Conservation (phyloP, 2,113 vertebrate genomes). For the Progne subis region DNA sequence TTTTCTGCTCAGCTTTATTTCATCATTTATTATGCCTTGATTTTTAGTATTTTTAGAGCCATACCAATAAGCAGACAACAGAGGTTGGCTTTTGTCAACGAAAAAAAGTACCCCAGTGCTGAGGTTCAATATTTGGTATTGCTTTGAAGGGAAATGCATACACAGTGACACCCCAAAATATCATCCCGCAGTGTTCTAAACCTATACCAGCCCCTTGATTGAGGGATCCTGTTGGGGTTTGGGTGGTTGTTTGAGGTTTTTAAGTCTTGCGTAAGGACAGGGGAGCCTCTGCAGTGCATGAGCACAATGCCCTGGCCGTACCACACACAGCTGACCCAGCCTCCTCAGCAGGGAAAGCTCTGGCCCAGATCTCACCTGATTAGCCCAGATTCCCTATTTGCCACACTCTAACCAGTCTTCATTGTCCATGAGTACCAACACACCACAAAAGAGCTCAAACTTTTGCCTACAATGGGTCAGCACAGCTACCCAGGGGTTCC, state of each 20-base stretch:
- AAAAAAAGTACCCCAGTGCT: neutral
- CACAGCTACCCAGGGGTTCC: neutral
- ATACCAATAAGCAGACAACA: neutral
- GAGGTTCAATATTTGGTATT: fast-evolving
- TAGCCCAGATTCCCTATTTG: too few relatives aligned
- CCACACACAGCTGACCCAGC: too few relatives aligned
- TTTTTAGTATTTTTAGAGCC: neutral
- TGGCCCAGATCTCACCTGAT: fast-evolving
- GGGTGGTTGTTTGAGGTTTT: fast-evolving
- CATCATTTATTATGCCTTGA: neutral
- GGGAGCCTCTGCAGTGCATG: neutral
- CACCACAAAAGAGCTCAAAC: neutral
- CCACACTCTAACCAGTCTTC: fast-evolving
- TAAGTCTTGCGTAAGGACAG: neutral
- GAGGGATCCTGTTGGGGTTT: fast-evolving
- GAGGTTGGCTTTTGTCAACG: neutral
- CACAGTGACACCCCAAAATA: neutral
- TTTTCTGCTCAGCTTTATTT: neutral
- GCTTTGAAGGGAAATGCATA: fast-evolving
- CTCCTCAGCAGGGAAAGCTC: fast-evolving
- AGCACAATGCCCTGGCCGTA: fast-evolving
- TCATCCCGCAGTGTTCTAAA: fast-evolving
- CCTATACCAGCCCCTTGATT: neutral
- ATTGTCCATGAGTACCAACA: fast-evolving
- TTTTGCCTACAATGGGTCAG: fast-evolving